Base-by-base conservation (phyloP, 2,797 vertebrate species). In the Falco naumanni region DNA sequence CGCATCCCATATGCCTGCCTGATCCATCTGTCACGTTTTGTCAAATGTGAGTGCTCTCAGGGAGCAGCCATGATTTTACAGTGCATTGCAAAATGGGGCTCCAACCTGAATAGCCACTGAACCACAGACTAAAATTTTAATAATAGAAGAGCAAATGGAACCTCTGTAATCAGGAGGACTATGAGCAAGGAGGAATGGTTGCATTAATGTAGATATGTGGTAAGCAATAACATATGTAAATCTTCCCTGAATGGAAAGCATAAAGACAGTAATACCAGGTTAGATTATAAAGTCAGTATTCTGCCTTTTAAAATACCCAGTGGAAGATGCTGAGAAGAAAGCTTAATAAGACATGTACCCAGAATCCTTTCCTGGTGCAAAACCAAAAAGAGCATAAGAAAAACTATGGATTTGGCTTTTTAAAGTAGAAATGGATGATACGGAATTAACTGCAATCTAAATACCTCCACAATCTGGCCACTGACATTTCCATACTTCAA, bases 11-110 rank as follows among this genome's bases (percentile, higher is more conserved):
- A 89, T 95, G 90, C 83, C 91, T 93, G 90, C 81, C 89, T 92
- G 90, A 89, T 96, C 89, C 95, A 96, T 95, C 95, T 96, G 95
- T 92, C 95, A 93, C 4, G 0, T 92, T 96, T 90, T 94, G 88
- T 96, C 86, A 86, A 93, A 87, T 14, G 26, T 31, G 77, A 91
- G 64, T 21, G 2, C 75, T 95, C 66, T 61, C 60, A 34, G 87
- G 68, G 60, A 92, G 64, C 71, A 77, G 90, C 90, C 75, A 84
- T 93, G 90, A 83, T 89, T 94, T 92, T 75, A 84, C n/a, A 86
- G 63, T 28, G 78, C 66, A 31, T 17, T 37, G 66, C 64, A 63
- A 83, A 93, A 70, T 53, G 64, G 75, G 64, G 45, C 81, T 94
- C 64, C 93, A 95, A 85, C 95, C 90, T 92, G 92, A 90, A 92